Percentiles rank a stretch among this genome's conserved stretches.
Conservation (phyloP, 2,888 invertebrate species). For the Isoperla grammatica region DNA sequence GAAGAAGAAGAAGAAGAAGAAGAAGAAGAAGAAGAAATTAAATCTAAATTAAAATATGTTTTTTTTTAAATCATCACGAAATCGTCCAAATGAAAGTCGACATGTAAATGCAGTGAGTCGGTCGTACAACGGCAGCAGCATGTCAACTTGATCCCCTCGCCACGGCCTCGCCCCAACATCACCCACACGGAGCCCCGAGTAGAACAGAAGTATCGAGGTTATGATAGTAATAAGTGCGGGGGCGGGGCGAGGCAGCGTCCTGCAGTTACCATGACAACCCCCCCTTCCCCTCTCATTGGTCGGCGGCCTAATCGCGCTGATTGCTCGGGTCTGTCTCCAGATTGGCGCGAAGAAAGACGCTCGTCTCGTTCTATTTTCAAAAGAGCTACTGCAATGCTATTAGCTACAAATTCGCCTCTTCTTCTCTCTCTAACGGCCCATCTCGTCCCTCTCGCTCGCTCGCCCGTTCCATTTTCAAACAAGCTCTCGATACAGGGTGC, state of each 20-base stretch:
- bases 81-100: no score
- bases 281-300: conserved; percentile 9
- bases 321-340: conserved; percentile 1
- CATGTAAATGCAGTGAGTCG: no score
- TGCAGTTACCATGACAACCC: not conserved
- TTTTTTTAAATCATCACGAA: no score
- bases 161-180: no score
- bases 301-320: conserved; percentile 16
- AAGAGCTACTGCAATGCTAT: conserved; percentile 11
- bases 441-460: not conserved
- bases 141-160: no score
- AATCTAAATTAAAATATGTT: no score
- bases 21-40: no score
- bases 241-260: not conserved
- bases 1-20: no score
- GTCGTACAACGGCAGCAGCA: no score
- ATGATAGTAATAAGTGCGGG: not conserved
- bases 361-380: not conserved
- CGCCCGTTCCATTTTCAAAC: not conserved
- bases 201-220: not conserved
- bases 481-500: not conserved
- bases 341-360: not conserved
- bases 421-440: not conserved
- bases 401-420: conserved; percentile 7
- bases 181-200: no score